These are phyloP conservation scores for Pimephales promelas DNA, from an alignment of 2,113 vertebrate genomes.

Conservation along the genomic window DNA sequence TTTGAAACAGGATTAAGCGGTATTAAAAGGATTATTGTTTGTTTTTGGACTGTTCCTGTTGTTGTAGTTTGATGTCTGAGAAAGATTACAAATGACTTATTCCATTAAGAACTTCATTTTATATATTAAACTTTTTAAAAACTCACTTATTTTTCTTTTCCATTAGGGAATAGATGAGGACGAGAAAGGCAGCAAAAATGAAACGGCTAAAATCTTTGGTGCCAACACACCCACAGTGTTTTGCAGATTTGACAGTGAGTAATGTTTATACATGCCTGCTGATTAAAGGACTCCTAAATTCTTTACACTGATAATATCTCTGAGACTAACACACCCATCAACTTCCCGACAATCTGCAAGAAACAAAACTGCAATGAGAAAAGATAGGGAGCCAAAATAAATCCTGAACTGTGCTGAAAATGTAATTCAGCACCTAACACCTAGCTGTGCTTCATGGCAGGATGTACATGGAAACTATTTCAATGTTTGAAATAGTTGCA, in stretches of 20 bases:
- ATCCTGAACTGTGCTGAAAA: conserved; percentile 13
- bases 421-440: not conserved
- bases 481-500: not conserved
- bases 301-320: conserved; percentile 35
- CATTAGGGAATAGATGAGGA: conserved; percentile 87
- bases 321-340: conserved; percentile 33
- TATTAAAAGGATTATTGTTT: not conserved
- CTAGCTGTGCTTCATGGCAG: not conserved
- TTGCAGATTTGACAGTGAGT: conserved; percentile 90
- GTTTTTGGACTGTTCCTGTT: not conserved
- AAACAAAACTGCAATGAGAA: not conserved
- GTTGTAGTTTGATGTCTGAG: not conserved
- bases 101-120: not conserved
- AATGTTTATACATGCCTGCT: conserved; percentile 49
- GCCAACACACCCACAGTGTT: conserved; percentile 95
- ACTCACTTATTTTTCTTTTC: conserved; percentile 40
- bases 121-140: not conserved
- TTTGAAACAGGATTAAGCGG: not conserved
- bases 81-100: not conserved
- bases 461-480: not conserved
- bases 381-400: not conserved
- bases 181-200: conserved; percentile 80
- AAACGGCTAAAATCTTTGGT: conserved; percentile 83
- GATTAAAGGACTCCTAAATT: conserved; percentile 59
- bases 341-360: conserved; percentile 54